These are phyloP conservation scores for Crematogaster levior DNA, from an alignment of 2,888 invertebrate genomes.

Conservation along the genomic window DNA sequence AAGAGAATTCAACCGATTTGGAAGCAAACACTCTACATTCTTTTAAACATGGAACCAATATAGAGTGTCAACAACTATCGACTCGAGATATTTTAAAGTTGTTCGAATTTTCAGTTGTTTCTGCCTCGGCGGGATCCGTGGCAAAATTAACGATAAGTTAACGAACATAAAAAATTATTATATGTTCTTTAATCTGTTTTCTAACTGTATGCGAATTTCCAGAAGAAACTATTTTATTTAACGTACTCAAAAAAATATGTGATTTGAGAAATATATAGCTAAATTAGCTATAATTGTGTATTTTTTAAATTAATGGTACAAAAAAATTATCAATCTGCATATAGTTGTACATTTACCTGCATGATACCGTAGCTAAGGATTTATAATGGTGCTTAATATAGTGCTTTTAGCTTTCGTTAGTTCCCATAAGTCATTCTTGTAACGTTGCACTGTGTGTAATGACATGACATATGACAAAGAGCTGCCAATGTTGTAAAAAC, in stretches of 20 bases:
- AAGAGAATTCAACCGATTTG: slow-evolving; percentile 64
- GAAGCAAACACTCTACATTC: slow-evolving; percentile 63
- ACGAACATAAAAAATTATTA: background rate
- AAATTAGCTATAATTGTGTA: background rate
- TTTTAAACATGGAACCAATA: slow-evolving; percentile 58
- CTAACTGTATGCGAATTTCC: background rate
- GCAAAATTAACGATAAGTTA: slow-evolving; percentile 1
- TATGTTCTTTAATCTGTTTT: background rate
- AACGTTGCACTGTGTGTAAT: slow-evolving; percentile 14
- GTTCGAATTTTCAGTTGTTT: background rate
- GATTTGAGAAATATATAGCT: background rate
- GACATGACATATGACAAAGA: slow-evolving; percentile 11
- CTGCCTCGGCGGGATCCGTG: background rate
- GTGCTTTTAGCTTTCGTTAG: background rate
- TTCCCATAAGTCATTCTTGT: background rate
- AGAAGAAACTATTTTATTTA: background rate
- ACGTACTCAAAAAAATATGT: background rate
- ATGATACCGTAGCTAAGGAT: background rate
- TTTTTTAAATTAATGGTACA: background rate
- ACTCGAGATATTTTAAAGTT: background rate
- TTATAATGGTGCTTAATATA: background rate
- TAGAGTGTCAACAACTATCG: background rate
- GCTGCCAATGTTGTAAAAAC: background rate
- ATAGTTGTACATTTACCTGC: background rate
- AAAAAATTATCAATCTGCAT: background rate